phyloP scores from a whole-genome alignment of 2,113 vertebrate genomes.

The Rhinopomastus cyanomelas region DNA sequence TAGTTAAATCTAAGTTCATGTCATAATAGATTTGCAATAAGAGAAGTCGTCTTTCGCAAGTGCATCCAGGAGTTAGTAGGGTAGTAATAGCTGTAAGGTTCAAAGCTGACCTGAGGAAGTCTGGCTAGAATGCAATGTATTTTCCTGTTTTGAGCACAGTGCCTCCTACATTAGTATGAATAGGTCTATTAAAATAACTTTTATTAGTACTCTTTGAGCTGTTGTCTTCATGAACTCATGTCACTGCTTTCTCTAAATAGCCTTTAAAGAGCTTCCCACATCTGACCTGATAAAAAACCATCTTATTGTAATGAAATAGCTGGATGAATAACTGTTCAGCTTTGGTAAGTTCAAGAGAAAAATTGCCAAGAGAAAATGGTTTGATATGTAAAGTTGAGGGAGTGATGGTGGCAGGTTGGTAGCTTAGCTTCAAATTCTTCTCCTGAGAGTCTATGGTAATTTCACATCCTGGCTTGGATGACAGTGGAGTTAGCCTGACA shows the following conservation, averaged over 20 bases:
- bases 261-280: background rate
- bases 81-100: slow-evolving; percentile 9
- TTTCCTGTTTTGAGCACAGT: background rate
- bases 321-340: background rate
- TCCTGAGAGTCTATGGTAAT: background rate
- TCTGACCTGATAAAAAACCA: background rate
- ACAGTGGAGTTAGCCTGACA: background rate
- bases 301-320: background rate
- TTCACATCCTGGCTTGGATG: background rate
- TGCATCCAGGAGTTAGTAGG: background rate
- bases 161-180: background rate
- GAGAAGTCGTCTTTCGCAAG: background rate
- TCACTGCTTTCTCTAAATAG: background rate
- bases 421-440: background rate
- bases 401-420: background rate
- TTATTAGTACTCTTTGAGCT: background rate
- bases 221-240: background rate
- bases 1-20: slow-evolving; percentile 2
- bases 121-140: background rate
- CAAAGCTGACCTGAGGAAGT: slow-evolving; percentile 32
- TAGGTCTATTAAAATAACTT: slow-evolving; percentile 4
- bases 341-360: background rate
- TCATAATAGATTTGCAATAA: background rate
- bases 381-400: background rate
- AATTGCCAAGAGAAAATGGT: background rate